Conservation (phyloP, 2,113 vertebrate genomes). For the Mesocricetus auratus region DNA sequence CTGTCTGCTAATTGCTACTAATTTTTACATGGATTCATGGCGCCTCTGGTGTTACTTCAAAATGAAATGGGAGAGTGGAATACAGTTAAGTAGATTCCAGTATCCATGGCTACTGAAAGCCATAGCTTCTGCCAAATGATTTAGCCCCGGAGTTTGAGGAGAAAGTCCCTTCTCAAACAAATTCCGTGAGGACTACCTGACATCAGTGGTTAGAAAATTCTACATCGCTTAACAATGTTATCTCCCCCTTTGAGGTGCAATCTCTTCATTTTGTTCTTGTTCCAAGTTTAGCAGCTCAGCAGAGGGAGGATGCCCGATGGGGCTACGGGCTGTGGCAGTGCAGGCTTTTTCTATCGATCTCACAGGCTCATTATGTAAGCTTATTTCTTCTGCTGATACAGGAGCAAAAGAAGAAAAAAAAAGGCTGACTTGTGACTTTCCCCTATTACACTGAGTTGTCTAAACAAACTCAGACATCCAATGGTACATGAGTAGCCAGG, state of each 20-base stretch:
- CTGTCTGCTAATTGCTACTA: not conserved
- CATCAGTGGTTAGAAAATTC: not conserved
- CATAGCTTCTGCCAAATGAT: slow-evolving; percentile 7
- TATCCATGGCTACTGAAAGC: slow-evolving; percentile 7
- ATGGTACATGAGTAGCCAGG: not conserved
- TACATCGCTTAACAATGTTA: not conserved
- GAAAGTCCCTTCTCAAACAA: slow-evolving; percentile 15
- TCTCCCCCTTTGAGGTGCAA: not conserved
- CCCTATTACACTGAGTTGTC: slow-evolving; percentile 37
- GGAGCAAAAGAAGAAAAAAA: not conserved
- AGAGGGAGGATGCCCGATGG: not conserved
- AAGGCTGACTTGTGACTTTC: slow-evolving; percentile 59
- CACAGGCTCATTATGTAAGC: slow-evolving; percentile 45
- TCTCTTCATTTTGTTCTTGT: not conserved
- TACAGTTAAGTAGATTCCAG: slow-evolving; percentile 31
- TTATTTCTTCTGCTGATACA: slow-evolving; percentile 66
- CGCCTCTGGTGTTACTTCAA: not conserved
- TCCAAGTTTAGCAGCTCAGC: not conserved
- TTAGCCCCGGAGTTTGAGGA: slow-evolving; percentile 17
- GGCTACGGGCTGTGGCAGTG: not conserved
- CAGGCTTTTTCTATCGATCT: slow-evolving; percentile 30
- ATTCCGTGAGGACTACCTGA: not conserved
- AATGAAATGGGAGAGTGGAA: not conserved
- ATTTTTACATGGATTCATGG: not conserved
- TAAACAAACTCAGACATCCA: slow-evolving; percentile 68